These are phyloP conservation scores for Uria lomvia DNA, from an alignment of 2,113 vertebrate species.

Conservation along the genomic window DNA sequence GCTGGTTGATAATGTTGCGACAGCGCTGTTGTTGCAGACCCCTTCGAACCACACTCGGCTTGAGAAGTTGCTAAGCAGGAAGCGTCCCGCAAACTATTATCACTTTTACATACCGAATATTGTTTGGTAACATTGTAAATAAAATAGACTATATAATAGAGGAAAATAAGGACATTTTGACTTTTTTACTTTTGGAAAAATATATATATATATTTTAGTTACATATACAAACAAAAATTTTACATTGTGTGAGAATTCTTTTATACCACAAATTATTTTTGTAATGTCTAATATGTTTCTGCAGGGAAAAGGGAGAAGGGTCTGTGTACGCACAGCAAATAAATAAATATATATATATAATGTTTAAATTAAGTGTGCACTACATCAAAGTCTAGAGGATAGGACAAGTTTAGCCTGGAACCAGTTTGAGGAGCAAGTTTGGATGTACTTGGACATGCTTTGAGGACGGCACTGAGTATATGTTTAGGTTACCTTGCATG, in stretches of 20 bases:
- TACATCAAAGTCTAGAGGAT: constrained; percentile 37
- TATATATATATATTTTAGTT: constrained; percentile 72
- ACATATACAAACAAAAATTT: constrained; percentile 65
- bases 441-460: constrained; percentile 31
- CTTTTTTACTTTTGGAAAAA: constrained; percentile 71
- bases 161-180: constrained; percentile 66
- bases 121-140: constrained; percentile 73
- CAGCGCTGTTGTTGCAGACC: not conserved
- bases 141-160: constrained; percentile 70
- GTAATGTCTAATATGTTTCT: constrained; percentile 69
- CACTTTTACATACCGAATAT: constrained; percentile 46
- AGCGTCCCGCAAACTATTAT: not conserved
- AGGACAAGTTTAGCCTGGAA: constrained; percentile 39
- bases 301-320: constrained; percentile 59
- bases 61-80: constrained; percentile 21
- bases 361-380: constrained; percentile 54
- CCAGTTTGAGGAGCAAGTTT: constrained; percentile 27
- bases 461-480: not conserved
- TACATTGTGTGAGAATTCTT: constrained; percentile 71
- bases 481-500: constrained; percentile 7
- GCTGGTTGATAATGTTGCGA: not conserved
- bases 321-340: constrained; percentile 56
- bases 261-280: constrained; percentile 82
- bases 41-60: not conserved
- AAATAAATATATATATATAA: constrained; percentile 13